A percentile compares a stretch with the other conserved stretches of the same genome.
phyloP scores from a whole-genome alignment of 2,113 vertebrate species.

The Myodes glareolus region DNA sequence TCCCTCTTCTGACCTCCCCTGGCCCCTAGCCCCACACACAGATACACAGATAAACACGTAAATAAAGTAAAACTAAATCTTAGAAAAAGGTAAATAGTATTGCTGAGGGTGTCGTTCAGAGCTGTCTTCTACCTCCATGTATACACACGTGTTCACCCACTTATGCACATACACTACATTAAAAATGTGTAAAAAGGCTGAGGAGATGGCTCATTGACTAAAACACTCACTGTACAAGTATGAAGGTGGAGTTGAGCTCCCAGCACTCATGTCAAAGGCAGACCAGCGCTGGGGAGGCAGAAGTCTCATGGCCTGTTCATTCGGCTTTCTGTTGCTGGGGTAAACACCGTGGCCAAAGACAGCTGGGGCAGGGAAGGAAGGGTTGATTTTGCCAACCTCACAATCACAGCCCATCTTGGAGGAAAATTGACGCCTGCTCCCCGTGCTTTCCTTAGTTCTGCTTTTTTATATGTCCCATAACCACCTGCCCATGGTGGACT shows the following conservation, averaged over 20 bases:
- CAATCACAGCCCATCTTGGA: background rate
- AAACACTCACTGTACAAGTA: background rate
- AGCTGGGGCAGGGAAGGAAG: background rate
- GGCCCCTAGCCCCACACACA: background rate
- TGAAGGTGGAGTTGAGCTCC: too few species aligned
- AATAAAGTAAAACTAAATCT: background rate
- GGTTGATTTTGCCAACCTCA: background rate
- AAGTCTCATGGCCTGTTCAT: background rate
- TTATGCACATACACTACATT: too few species aligned
- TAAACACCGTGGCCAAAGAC: background rate
- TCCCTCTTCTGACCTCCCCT: background rate
- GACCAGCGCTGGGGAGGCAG: background rate
- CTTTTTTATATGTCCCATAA: background rate
- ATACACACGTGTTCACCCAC: too few species aligned
- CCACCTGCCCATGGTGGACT: background rate
- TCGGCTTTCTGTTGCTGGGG: background rate
- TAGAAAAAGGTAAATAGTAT: background rate
- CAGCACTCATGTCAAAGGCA: background rate
- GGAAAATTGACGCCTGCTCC: background rate
- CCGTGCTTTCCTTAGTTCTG: background rate
- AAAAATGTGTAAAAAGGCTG: background rate
- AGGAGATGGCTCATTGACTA: background rate
- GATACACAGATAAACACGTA: background rate
- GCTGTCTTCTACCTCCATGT: background rate
- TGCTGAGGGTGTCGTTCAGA: background rate